phyloP scores from a whole-genome alignment of 2,888 invertebrate species.

The Hydraecia micacea region DNA sequence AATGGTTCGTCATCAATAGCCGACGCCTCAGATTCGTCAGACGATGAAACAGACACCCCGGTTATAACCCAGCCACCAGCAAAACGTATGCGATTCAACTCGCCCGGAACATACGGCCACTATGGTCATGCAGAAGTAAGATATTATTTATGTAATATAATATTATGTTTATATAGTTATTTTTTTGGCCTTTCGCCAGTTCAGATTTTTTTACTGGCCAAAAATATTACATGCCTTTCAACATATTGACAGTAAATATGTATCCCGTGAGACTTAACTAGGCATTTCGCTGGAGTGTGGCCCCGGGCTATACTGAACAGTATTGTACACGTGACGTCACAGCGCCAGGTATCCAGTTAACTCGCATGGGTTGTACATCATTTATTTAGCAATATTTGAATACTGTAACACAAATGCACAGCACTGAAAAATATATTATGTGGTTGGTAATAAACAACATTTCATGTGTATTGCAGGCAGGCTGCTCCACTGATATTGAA shows the following conservation, averaged over 20 bases:
- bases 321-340: not conserved
- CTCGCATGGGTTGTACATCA: not conserved
- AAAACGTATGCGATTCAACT: conserved; percentile 80
- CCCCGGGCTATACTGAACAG: not conserved
- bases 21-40: conserved; percentile 84
- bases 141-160: conserved; percentile 23
- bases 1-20: conserved; percentile 83
- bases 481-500: conserved; percentile 66
- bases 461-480: conserved; percentile 66
- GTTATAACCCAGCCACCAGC: conserved; percentile 83
- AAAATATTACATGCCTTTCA: conserved; percentile 1
- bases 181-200: not conserved
- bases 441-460: not conserved
- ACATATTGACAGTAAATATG: not conserved
- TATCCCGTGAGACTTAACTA: not conserved
- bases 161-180: not conserved
- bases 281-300: not conserved
- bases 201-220: not conserved
- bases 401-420: not conserved
- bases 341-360: not conserved
- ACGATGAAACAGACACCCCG: conserved; percentile 79
- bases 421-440: not conserved
- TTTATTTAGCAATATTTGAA: not conserved
- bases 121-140: conserved; percentile 74
- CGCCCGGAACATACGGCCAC: conserved; percentile 68